phyloP scores from a whole-genome alignment of 2,797 vertebrate species.

The Hoplostethus atlanticus region DNA sequence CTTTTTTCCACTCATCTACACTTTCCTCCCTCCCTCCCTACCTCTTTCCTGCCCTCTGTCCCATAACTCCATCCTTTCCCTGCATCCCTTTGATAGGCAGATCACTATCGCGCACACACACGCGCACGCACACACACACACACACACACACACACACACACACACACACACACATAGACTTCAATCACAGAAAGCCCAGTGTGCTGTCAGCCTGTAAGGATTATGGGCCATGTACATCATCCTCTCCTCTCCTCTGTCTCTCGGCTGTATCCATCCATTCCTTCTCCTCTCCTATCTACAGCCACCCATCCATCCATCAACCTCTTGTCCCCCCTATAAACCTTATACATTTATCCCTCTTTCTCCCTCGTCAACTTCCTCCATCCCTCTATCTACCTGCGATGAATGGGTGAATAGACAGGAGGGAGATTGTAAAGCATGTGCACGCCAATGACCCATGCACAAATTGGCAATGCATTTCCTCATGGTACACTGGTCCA shows the following conservation, averaged over 20 bases:
- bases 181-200: conserved; percentile 74
- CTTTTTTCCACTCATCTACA: conserved; percentile 31
- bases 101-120: conserved; percentile 68
- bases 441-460: conserved; percentile 23
- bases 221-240: conserved; percentile 83
- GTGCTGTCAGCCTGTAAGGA: conserved; percentile 78
- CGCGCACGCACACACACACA: conserved; percentile 35
- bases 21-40: conserved; percentile 8
- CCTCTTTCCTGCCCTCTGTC: conserved; percentile 55
- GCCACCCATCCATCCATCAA: conserved; percentile 76
- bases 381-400: conserved; percentile 42
- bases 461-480: conserved; percentile 25
- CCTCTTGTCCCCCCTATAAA: conserved; percentile 59
- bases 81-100: conserved; percentile 75
- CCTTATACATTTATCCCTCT: conserved; percentile 54
- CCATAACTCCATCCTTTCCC: conserved; percentile 69
- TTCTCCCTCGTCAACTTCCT: conserved; percentile 41
- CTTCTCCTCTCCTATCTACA: conserved; percentile 73
- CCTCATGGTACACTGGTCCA: conserved; percentile 10
- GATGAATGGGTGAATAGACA: conserved; percentile 40
- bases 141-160: conserved; percentile 31
- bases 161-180: conserved; percentile 49
- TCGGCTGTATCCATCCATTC: conserved; percentile 74
- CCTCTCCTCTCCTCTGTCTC: conserved; percentile 72
- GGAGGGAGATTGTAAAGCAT: conserved; percentile 15